A percentile compares a stretch with the other conserved stretches of the same genome.
These are phyloP conservation scores for Hypena proboscidalis DNA, from an alignment of 2,888 invertebrate species.

Conservation along the genomic window DNA sequence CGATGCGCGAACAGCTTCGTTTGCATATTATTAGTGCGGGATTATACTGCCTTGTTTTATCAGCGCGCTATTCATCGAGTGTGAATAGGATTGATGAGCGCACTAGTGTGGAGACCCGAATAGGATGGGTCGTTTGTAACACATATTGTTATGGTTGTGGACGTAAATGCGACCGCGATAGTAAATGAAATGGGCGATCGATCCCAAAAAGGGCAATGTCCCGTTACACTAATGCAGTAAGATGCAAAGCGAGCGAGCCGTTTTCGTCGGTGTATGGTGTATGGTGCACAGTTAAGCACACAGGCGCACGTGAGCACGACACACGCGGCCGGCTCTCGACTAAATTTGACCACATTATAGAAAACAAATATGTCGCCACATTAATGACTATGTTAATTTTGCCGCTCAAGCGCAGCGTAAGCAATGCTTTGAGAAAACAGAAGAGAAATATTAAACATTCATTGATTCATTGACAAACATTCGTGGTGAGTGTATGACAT, in stretches of 20 bases:
- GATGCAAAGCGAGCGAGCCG: constrained; percentile 58
- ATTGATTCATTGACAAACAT: constrained; percentile 15
- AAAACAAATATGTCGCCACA: constrained; percentile 55
- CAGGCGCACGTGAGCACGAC: constrained; percentile 51
- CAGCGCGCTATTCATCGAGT: constrained; percentile 13
- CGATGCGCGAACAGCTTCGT: constrained; percentile 15
- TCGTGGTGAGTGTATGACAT: too few species aligned
- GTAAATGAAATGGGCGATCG: constrained; percentile 56
- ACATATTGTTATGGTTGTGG: constrained; percentile 38
- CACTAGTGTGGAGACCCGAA: constrained; percentile 14
- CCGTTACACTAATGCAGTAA: constrained; percentile 68
- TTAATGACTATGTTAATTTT: constrained; percentile 58
- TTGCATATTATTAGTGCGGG: constrained; percentile 29
- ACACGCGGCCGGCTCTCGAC: constrained; percentile 23
- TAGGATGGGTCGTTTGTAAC: constrained; percentile 27
- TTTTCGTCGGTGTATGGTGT: constrained; percentile 19
- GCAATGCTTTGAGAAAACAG: constrained; percentile 43
- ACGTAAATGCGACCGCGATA: constrained; percentile 40
- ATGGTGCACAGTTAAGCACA: constrained; percentile 57
- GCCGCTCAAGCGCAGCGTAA: constrained; percentile 38
- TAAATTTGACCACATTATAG: constrained; percentile 49
- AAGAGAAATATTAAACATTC: constrained; percentile 31
- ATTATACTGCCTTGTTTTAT: constrained; percentile 30
- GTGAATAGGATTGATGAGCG: constrained; percentile 16
- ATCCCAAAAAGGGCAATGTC: constrained; percentile 63